These are phyloP conservation scores for Drosophila ironensis DNA, from an alignment of 1,140 invertebrate genomes.

Conservation along the genomic window DNA sequence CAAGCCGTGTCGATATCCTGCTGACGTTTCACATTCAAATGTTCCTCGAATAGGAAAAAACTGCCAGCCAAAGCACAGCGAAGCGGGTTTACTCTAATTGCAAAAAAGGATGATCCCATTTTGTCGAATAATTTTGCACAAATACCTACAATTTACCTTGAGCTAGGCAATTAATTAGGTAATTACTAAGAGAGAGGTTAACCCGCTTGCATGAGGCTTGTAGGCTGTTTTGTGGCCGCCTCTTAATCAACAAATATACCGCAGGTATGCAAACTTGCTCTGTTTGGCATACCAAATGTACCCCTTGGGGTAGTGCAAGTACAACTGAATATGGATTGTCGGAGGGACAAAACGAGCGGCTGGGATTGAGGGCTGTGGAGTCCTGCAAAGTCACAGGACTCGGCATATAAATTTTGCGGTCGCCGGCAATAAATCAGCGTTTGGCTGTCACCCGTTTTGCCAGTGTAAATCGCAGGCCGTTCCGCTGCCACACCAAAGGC, in stretches of 20 bases:
- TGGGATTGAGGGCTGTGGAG: slow-evolving; percentile 15
- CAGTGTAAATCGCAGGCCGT: slow-evolving; percentile 63
- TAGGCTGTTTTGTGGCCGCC: too few relatives aligned
- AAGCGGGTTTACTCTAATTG: slow-evolving; percentile 28
- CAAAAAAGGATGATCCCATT: too few relatives aligned
- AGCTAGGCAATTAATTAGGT: too few relatives aligned
- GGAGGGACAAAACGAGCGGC: slow-evolving; percentile 45
- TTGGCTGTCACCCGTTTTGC: slow-evolving; percentile 73
- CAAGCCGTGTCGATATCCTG: slow-evolving; percentile 59
- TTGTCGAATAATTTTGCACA: too few relatives aligned
- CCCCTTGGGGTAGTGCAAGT: slow-evolving; percentile 17
- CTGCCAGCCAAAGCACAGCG: neutral
- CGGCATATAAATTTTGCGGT: slow-evolving; percentile 80
- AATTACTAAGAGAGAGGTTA: too few relatives aligned
- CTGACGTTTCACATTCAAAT: slow-evolving; percentile 81
- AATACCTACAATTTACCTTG: too few relatives aligned
- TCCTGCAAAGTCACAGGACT: slow-evolving; percentile 47
- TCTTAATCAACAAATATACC: too few relatives aligned
- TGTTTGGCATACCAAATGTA: slow-evolving; percentile 7
- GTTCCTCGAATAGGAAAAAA: slow-evolving; percentile 32
- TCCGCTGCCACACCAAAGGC: slow-evolving; percentile 12
- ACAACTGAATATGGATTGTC: slow-evolving; percentile 62
- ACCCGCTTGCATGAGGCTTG: too few relatives aligned
- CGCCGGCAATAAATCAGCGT: slow-evolving; percentile 77
- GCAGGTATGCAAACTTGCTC: too few relatives aligned